A percentile compares a stretch with the other conserved stretches of the same genome.
These are phyloP conservation scores for Polypedilum vanderplanki DNA, from an alignment of 1,140 invertebrate species.

Conservation along the genomic window DNA sequence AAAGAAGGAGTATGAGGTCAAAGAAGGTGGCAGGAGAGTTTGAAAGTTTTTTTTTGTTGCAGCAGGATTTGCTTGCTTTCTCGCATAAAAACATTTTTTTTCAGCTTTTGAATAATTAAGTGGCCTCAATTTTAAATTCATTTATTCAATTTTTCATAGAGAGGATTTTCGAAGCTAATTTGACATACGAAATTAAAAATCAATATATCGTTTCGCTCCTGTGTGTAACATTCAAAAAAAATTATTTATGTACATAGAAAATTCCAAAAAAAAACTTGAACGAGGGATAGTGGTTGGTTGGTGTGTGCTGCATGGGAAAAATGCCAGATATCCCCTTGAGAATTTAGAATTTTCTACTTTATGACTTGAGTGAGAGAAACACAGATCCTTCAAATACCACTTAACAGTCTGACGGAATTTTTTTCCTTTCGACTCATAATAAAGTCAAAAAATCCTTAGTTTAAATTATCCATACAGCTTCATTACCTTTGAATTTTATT, in stretches of 20 bases:
- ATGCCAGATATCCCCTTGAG: conserved; percentile 2
- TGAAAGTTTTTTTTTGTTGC: not conserved
- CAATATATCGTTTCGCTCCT: not conserved
- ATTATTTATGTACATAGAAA: not conserved
- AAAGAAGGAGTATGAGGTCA: too few relatives aligned
- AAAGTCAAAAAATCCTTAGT: too few relatives aligned
- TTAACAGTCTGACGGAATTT: conserved; percentile 25
- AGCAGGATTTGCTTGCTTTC: not conserved
- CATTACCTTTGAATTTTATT: not conserved
- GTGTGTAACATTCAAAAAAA: conserved; percentile 5
- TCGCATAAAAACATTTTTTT: not conserved
- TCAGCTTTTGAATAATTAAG: conserved; percentile 24
- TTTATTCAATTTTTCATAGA: not conserved
- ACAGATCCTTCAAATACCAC: conserved; percentile 1
- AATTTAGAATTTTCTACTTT: not conserved
- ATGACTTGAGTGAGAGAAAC: not conserved
- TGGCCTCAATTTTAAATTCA: conserved; percentile 1
- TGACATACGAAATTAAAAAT: conserved; percentile 23
- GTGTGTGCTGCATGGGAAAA: not conserved
- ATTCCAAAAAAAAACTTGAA: conserved; percentile 1
- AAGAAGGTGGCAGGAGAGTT: not conserved
- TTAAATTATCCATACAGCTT: not conserved
- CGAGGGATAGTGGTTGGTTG: conserved; percentile 5
- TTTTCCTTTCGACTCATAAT: not conserved
- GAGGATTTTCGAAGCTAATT: not conserved